Conservation (phyloP, 1,140 invertebrate genomes). For the Aphidius gifuensis region DNA sequence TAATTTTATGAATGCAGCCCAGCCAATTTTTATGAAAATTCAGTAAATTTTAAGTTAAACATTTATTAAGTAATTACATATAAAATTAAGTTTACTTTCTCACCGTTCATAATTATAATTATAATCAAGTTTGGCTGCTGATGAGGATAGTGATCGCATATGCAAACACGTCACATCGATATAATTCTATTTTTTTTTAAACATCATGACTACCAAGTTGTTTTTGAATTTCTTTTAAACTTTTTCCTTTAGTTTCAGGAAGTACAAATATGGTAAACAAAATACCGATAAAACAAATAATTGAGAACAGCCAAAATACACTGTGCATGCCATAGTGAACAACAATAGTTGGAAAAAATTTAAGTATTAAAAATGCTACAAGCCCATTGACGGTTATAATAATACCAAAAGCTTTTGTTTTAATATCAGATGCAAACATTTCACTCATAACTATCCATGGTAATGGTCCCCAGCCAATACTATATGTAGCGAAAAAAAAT, state of each 20-base stretch:
- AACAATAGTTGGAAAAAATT: conserved; percentile 65
- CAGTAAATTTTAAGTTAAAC: too few species aligned
- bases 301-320: conserved; percentile 76
- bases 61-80: too few species aligned
- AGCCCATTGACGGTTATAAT: conserved; percentile 77
- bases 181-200: too few species aligned
- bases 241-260: conserved; percentile 77
- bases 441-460: conserved; percentile 84
- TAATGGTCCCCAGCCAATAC: conserved; percentile 75
- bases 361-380: conserved; percentile 75
- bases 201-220: conserved; percentile 41
- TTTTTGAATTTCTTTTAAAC: conserved; percentile 69
- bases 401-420: conserved; percentile 70
- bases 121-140: too few species aligned
- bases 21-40: too few species aligned
- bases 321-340: conserved; percentile 62
- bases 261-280: conserved; percentile 63
- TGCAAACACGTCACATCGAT: too few species aligned
- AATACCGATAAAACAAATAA: conserved; percentile 61
- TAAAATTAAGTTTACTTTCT: too few species aligned
- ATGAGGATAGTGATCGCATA: too few species aligned
- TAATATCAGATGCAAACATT: conserved; percentile 74
- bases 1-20: too few species aligned
- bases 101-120: too few species aligned
- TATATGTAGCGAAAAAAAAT: conserved; percentile 66